Base-by-base conservation (phyloP, 2,113 vertebrate genomes). In the Engystomops pustulosus region DNA sequence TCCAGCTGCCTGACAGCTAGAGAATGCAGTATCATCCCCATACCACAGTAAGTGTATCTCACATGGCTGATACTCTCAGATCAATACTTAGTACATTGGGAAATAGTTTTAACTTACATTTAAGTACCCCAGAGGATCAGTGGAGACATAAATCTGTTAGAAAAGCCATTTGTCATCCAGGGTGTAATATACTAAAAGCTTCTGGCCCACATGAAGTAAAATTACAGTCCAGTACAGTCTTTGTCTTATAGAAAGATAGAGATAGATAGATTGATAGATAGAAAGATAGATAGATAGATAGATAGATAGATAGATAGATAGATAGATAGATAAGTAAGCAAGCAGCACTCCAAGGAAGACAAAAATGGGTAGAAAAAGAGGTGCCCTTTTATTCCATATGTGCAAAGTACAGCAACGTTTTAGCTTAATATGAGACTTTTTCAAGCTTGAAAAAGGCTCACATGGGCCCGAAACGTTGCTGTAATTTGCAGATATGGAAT, bases 71-170 rank as follows among this genome's bases (percentile, higher is more conserved):
- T 79, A 85, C 83, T 58, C 25, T 79, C 18, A 70, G 79, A 85
- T 85, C 83, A 85, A 85, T 85, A 85, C 74, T 70, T 70, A 69
- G 23, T 85, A 85, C 83, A 85, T 79, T 85, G 83, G 83, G 65
- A 85, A 85, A 85, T 85, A 85, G 83, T 85, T 85, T 85, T 85
- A 85, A 85, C 83, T 85, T 85, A 79, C 74, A 85, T 85, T 85
- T 85, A 85, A 85, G 83, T 79, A 85, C 83, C 83, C 83, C n/a
- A 23, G 83, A 79, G 83, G 68, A 70, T 79, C 65, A 45, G 47
- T 5, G 18, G 67, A 69, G 83, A 53, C 74, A 85, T 85, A 85
- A 85, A 85, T 85, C 83, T 85, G 83, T 45, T 79, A 78, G 83
- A 78, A 79, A 79, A 49, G 75, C 62, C 75, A 85, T 85, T 85